Evolutionary conservation across 2,797 vertebrate genomes (phyloP).

Genomic region (Phrynocephalus vlangalii): DNA sequence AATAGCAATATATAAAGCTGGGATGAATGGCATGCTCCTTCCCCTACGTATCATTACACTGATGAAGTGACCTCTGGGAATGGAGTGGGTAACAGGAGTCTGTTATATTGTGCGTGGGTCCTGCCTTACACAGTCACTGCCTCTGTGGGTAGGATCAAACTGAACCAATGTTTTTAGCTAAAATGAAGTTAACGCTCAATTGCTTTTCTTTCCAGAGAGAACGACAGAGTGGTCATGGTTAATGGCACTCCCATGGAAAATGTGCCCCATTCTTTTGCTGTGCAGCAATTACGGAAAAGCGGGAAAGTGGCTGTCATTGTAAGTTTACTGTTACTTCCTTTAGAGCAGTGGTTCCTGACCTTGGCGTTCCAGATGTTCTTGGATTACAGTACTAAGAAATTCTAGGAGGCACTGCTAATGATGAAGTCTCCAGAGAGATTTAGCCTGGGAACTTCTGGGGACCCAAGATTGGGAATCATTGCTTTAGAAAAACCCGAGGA

Average conservation of each 20-base stretch:
- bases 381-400: too few relatives aligned
- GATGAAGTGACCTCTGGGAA: not conserved
- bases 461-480: not conserved
- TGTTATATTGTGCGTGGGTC: not conserved
- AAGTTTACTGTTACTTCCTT: constrained; percentile 74
- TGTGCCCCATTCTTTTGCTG: constrained; percentile 91
- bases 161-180: not conserved
- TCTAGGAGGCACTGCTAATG: too few relatives aligned
- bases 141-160: too few relatives aligned
- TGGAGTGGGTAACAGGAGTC: not conserved
- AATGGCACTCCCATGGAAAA: constrained; percentile 92
- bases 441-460: too few relatives aligned
- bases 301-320: constrained; percentile 96
- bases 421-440: too few relatives aligned
- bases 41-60: too few relatives aligned
- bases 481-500: not conserved
- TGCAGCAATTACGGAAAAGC: constrained; percentile 94
- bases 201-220: constrained; percentile 82
- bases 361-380: too few relatives aligned
- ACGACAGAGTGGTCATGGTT: constrained; percentile 92
- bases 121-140: not conserved
- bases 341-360: not conserved
- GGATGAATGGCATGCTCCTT: too few relatives aligned
- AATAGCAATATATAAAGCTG: too few relatives aligned
- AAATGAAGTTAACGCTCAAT: not conserved